A percentile compares a stretch with the other conserved stretches of the same genome.
Evolutionary conservation across 2,888 invertebrate genomes (phyloP).

Genomic region (Stenurella melanura): DNA sequence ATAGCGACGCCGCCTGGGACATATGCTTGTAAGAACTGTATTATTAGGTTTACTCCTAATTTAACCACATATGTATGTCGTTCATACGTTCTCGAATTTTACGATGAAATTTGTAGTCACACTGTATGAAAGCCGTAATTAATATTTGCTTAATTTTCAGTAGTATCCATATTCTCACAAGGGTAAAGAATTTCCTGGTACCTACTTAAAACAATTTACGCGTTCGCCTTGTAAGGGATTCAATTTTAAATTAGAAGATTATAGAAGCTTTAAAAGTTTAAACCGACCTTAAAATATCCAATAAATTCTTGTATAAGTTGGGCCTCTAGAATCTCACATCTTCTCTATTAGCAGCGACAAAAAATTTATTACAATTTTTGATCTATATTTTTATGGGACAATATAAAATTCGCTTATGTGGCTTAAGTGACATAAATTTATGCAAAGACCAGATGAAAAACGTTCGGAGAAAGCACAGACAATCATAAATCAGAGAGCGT

Average conservation of each 20-base stretch:
- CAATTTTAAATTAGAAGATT: conserved; percentile 13
- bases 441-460: conserved; percentile 61
- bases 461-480: conserved; percentile 56
- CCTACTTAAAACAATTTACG: too few species aligned
- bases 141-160: too few species aligned
- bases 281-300: conserved; percentile 41
- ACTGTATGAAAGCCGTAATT: too few species aligned
- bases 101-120: too few species aligned
- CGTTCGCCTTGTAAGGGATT: background rate
- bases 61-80: too few species aligned
- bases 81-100: too few species aligned
- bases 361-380: conserved; percentile 59
- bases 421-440: conserved; percentile 63
- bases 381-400: conserved; percentile 59
- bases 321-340: conserved; percentile 48
- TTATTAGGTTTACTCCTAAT: too few species aligned
- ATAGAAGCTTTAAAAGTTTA: conserved; percentile 13
- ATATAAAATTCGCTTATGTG: conserved; percentile 63
- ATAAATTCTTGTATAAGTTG: conserved; percentile 53
- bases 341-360: conserved; percentile 53
- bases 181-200: too few species aligned
- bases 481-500: conserved; percentile 62
- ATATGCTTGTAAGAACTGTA: too few species aligned
- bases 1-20: too few species aligned
- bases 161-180: too few species aligned